Percentiles rank a stretch among this genome's conserved stretches.
Conservation (phyloP, 2,888 invertebrate species). For the Dryococelus australis region DNA sequence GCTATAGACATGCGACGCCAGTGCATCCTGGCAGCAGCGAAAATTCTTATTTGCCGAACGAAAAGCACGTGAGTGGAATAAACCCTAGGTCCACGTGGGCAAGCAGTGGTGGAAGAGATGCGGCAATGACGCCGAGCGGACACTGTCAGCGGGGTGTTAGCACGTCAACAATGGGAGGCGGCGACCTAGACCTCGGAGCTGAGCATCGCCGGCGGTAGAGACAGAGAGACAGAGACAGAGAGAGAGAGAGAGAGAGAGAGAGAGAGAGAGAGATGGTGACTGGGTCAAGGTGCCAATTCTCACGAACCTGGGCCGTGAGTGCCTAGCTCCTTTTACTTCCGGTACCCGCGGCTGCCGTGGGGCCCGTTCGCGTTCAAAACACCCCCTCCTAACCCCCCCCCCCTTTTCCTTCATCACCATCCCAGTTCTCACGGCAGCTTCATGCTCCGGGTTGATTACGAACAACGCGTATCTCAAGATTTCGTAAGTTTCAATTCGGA, state of each 20-base stretch:
- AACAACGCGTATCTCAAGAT: no score
- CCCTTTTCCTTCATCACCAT: not conserved
- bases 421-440: not conserved
- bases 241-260: no score
- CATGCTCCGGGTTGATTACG: no score
- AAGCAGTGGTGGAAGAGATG: not conserved
- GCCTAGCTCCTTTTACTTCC: not conserved
- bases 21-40: no score
- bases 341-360: not conserved
- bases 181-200: not conserved
- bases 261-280: not conserved
- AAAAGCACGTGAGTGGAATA: no score
- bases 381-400: not conserved
- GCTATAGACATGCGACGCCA: no score
- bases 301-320: not conserved
- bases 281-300: constrained; percentile 1
- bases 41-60: no score
- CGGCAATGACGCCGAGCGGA: not conserved
- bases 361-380: no score
- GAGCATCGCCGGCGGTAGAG: not conserved
- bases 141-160: not conserved
- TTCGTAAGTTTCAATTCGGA: no score
- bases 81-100: not conserved
- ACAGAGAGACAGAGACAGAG: no score
- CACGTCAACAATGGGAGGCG: not conserved